Conservation (phyloP, 2,113 vertebrate genomes). For the Brachypteracias leptosomus region DNA sequence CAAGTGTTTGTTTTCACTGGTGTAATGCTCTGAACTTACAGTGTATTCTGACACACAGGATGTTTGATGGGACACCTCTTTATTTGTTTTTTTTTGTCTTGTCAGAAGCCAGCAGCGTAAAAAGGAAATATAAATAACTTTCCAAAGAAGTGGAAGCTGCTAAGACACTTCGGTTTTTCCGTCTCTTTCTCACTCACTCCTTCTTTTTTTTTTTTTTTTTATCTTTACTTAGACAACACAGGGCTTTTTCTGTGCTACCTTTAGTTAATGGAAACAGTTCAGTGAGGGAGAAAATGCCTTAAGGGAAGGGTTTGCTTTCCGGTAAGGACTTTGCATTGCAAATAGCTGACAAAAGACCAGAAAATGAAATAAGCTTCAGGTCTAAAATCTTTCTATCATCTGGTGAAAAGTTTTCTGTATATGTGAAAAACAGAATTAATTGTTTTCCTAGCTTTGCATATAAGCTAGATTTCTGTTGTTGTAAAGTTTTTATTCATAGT, state of each 20-base stretch:
- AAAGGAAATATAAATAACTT: not conserved
- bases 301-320: not conserved
- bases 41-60: not conserved
- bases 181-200: not conserved
- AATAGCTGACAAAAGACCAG: slow-evolving; percentile 8
- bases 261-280: slow-evolving; percentile 40
- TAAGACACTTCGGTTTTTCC: not conserved
- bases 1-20: not conserved
- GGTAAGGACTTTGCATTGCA: not conserved
- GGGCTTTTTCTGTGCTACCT: not conserved
- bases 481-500: not conserved
- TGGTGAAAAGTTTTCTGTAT: not conserved
- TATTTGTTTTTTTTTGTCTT: not conserved
- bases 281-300: not conserved
- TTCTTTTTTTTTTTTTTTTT: not conserved
- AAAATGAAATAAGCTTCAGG: not conserved
- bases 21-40: not conserved
- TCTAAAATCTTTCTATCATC: not conserved
- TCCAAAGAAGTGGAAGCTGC: not conserved
- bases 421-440: not conserved
- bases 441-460: not conserved
- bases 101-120: not conserved
- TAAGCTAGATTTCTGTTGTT: not conserved
- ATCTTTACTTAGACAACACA: not conserved
- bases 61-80: not conserved